Evolutionary conservation across 2,888 invertebrate genomes (phyloP), one percentile per base, ranked within the genome.

Genomic region (Watsonalla binaria): DNA sequence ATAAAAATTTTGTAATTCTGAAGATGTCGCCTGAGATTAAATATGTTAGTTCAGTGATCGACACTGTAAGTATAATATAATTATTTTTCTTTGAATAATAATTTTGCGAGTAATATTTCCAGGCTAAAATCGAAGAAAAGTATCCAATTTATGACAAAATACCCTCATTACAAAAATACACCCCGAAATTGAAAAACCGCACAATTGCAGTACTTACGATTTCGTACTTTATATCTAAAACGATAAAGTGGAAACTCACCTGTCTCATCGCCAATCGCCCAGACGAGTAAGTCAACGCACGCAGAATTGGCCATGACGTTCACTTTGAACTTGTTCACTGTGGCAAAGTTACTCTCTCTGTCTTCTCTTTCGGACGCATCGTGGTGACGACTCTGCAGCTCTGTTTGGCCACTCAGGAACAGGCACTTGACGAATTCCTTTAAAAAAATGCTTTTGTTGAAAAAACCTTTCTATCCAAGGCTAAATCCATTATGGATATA

Each of bases 251-350:
- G 8, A 42, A 42, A 11, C 42, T 90, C 82, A 97, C 98, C 98
- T 76, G 97, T 96, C 91, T 99, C 99, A 82, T 99, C 99, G 0
- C 96, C 96, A 63, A 98, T 98, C 0, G 99, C 98, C 99, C 99
- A 99, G 37, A 99, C 98, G 1, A 99, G 92, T 6, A 99, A 92
- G 83, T 99, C 99, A 0, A 99, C 98, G 76, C 99, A 99, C 0
- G 98, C 98, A 0, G 99, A 98, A 86, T 98, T 98, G 0, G 98
- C 97, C 94, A 97, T 97, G 0, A 99, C 98, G 74, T 98, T 98
- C 45, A 98, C 95, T 90, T 97, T 97, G 80, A 97, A 97, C 79
- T 96, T 96, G 83, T 98, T 97, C 4, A 97, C 95, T 0, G 95
- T 93, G 0, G 94, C 94, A 70, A 92, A 95, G 81, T 96, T 96